Conservation (phyloP, 2,888 invertebrate species). For the Anthrax anthrax region DNA sequence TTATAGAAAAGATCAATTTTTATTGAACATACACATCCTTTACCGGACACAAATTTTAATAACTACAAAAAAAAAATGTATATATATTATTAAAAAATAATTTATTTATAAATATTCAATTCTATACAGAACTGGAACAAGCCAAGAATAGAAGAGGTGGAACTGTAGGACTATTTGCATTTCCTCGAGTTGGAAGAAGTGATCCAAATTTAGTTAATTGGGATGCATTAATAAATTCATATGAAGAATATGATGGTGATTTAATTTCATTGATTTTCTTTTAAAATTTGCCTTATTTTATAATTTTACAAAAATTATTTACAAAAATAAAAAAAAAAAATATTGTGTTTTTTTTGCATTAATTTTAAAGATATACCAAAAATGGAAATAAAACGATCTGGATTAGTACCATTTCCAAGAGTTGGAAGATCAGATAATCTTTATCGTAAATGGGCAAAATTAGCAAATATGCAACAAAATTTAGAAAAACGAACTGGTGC, state of each 20-base stretch:
- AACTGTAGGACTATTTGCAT: constrained; percentile 43
- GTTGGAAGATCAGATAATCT: constrained; percentile 33
- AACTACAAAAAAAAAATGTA: too few relatives aligned
- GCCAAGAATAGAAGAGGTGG: constrained; percentile 37
- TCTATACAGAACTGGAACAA: constrained; percentile 24
- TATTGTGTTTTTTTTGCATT: constrained; percentile 1
- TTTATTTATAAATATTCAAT: too few relatives aligned
- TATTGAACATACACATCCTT: too few relatives aligned
- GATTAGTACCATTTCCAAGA: constrained; percentile 36
- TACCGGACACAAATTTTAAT: too few relatives aligned
- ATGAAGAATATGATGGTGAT: constrained; percentile 39
- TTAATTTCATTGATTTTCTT: neutral
- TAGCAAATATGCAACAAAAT: constrained; percentile 27
- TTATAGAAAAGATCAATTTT: too few relatives aligned
- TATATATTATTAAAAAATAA: too few relatives aligned
- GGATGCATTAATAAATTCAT: constrained; percentile 37
- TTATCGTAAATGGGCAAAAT: constrained; percentile 27
- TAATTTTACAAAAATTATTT: neutral
- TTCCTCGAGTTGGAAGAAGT: constrained; percentile 46
- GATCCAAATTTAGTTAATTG: constrained; percentile 28
- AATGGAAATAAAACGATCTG: constrained; percentile 28
- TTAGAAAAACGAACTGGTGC: constrained; percentile 29
- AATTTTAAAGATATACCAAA: constrained; percentile 24
- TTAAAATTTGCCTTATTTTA: neutral
- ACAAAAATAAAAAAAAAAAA: neutral